Evolutionary conservation across 2,797 vertebrate species (phyloP), one percentile per base, ranked within the genome.

Genomic region (Artibeus lituratus): DNA sequence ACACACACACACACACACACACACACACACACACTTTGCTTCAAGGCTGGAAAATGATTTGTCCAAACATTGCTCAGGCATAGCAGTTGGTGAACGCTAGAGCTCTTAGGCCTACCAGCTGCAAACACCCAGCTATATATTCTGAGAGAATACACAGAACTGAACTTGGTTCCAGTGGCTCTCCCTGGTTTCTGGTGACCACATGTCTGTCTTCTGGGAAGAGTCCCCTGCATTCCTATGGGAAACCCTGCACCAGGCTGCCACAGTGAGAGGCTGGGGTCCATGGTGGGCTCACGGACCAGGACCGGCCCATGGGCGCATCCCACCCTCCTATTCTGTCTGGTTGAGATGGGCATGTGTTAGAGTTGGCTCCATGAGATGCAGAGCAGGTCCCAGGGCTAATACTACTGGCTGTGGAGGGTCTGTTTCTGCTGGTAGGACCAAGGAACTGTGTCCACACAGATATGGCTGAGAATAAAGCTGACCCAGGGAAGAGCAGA

Each of bases 381-480:
- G 14, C 70, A 16, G 62, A 14, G 15, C 0, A 5, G 49, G 78
- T 35, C 22, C 69, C 21, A 5, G 3, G 37, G 42, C 49, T 78
- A 55, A 51, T 49, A 35, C 9, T 70, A 2, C 7, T 44, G 62
- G 7, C 22, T 2, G 32, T 39, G 39, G 90, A 19, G 44, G 42
- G n/a, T 4, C 21, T 87, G 44, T 80, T 53, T 82, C 42, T 70
- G 65, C 47, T 72, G 37, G 57, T 5, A 32, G 83, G 35, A 72
- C 35, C 2, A 0, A 24, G 51, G 85, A 26, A 18, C 0, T 32
- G 24, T 0, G 0, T 2, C 65, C 37, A 0, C 1, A 14, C 32
- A 14, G 26, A 44, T 2, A 15, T 0, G 10, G 29, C 65, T 22
- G 49, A 74, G 51, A 69, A 32, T 11, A 9, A 70, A 70, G 57